Evolutionary conservation across 2,888 invertebrate species (phyloP), one percentile per base, ranked within the genome.

Genomic region (Dynastes maya): DNA sequence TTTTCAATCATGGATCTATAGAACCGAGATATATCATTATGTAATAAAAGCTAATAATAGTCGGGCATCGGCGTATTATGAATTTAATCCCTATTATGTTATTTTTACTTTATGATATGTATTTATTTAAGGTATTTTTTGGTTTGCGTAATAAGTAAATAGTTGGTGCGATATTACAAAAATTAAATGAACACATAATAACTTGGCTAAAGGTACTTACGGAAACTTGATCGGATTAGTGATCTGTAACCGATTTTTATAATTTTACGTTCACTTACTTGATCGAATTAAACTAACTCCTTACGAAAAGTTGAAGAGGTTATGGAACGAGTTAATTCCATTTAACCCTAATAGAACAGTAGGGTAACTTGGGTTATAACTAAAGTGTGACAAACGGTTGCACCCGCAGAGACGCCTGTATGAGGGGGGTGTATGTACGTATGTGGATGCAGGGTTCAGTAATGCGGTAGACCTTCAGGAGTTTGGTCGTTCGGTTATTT

Each of bases 1-100:
- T 72, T 58, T 72, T 58, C 72, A 72, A 67, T 67, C 67, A 67
- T 27, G n/a, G 27, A 49, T 8, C 22, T 67, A 32, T 67, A 67
- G 67, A 67, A 67, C 22, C 27, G 49, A 49, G 27, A 49, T 67
- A 11, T 45, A 67, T 67, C 49, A 67, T 67, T 67, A 67, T 8
- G 45, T 67, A 49, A 67, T 67, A 67, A 67, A 67, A 27, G 67
- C 67, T 67, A 49, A 67, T 67, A 67, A 49, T 67, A 67, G 67
- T 67, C 49, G 49, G 11, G 22, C 8, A 64, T 64, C 37, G 22
- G 9, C 0, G 55, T 58, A 58, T 13, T 58, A 58, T 13, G 37
- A 37, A n/a, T 37, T 64, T 64, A 13, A 64, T 64, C 37, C 6
- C 32, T 64, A 40, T 32, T 32, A 29, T 29, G 29, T 16, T 37